These are phyloP conservation scores for Toxonevra muliebris DNA, from an alignment of 2,888 invertebrate species.

Conservation along the genomic window DNA sequence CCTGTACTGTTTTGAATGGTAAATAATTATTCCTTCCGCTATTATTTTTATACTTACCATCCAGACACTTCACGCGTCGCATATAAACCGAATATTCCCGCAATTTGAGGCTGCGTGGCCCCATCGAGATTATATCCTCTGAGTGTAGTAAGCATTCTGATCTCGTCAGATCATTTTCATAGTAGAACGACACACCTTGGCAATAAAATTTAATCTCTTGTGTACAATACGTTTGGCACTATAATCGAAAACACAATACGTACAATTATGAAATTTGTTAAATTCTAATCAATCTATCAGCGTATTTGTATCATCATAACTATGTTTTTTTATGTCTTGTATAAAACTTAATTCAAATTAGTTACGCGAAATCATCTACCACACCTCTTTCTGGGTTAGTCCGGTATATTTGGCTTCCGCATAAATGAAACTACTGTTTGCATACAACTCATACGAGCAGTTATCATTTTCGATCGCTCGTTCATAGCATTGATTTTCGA, in stretches of 20 bases:
- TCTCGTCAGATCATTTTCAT: conserved; percentile 50
- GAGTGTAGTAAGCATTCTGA: conserved; percentile 77
- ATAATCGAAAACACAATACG: conserved; percentile 25
- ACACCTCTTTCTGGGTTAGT: conserved; percentile 63
- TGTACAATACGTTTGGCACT: conserved; percentile 74
- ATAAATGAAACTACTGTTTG: conserved; percentile 74
- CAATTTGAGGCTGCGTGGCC: conserved; percentile 74
- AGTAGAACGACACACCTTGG: conserved; percentile 72
- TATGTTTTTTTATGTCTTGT: conserved; percentile 2
- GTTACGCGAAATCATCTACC: conserved; percentile 30
- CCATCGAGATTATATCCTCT: conserved; percentile 82
- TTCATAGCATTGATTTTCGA: conserved; percentile 82
- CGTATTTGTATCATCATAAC: neutral
- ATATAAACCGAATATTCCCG: conserved; percentile 75
- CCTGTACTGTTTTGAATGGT: conserved; percentile 71
- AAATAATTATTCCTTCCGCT: neutral
- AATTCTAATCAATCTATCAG: neutral
- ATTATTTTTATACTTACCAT: conserved; percentile 70
- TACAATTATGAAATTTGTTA: conserved; percentile 1
- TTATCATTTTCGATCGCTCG: conserved; percentile 68
- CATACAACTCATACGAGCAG: conserved; percentile 81
- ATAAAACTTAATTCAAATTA: neutral
- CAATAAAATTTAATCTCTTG: conserved; percentile 74
- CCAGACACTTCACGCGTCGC: conserved; percentile 83
- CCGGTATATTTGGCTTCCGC: conserved; percentile 63